Percentiles rank a stretch among this genome's conserved stretches.
Conservation (phyloP, 2,113 vertebrate genomes). For the Campylomormyrus numenius region DNA sequence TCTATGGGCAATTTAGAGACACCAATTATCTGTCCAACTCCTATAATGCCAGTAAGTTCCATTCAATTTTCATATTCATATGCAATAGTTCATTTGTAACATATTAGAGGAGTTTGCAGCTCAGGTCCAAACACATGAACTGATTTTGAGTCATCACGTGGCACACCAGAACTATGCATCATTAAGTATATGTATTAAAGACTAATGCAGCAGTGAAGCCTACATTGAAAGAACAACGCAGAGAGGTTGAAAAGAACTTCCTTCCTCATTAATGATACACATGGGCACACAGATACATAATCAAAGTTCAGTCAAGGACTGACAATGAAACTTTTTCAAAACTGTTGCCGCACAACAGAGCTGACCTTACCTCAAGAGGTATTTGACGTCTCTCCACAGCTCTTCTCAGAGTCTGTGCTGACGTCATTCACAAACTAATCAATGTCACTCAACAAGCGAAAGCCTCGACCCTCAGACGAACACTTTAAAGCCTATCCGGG, state of each 20-base stretch:
- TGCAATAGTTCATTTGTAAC: neutral
- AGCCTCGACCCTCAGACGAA: neutral
- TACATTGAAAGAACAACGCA: neutral
- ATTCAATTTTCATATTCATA: neutral
- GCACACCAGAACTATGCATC: neutral
- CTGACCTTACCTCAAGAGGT: constrained; percentile 9
- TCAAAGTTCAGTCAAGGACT: neutral
- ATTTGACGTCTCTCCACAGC: constrained; percentile 11
- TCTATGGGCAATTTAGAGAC: neutral
- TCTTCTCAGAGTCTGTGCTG: neutral
- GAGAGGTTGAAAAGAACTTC: neutral
- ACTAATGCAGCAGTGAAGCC: neutral
- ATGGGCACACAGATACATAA: neutral
- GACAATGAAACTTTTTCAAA: constrained; percentile 2
- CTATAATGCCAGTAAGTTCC: neutral
- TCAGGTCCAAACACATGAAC: neutral
- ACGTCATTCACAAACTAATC: constrained; percentile 6
- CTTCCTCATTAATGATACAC: neutral
- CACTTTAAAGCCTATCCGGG: neutral
- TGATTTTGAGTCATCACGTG: neutral
- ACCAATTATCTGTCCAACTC: neutral
- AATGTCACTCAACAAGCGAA: neutral
- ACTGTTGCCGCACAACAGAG: neutral
- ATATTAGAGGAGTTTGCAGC: neutral
- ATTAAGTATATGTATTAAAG: neutral